Evolutionary conservation across 2,113 vertebrate species (phyloP).

Genomic region (Pteruthius melanotis): DNA sequence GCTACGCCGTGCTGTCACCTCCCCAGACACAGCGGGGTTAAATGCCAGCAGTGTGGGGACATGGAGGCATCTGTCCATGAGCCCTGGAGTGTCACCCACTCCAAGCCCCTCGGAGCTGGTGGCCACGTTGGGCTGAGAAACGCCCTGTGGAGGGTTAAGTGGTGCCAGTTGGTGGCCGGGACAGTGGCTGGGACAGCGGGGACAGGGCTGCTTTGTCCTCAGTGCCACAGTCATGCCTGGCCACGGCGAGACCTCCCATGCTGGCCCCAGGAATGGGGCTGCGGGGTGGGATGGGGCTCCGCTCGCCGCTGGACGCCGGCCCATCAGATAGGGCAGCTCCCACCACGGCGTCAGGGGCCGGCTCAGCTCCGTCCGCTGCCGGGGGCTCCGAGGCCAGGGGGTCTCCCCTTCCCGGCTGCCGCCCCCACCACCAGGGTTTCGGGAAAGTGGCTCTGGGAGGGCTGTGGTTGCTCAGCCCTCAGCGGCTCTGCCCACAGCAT

Average conservation of each 20-base stretch:
- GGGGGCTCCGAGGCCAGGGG: neutral
- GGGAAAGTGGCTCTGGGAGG: neutral
- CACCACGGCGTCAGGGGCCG: neutral
- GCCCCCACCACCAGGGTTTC: neutral
- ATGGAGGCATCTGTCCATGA: neutral
- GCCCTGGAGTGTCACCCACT: neutral
- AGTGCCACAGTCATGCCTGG: neutral
- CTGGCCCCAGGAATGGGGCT: neutral
- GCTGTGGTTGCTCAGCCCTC: neutral
- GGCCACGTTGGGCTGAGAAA: rapidly evolving
- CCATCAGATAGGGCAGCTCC: constrained; percentile 29
- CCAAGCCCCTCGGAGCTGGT: neutral
- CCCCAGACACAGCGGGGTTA: neutral
- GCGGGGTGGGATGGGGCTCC: neutral
- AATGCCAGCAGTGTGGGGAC: neutral
- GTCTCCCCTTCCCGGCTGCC: neutral
- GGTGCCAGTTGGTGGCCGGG: neutral
- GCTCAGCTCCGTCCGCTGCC: neutral
- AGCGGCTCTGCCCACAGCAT: constrained; percentile 12
- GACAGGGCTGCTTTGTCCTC: neutral
- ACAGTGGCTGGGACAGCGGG: neutral
- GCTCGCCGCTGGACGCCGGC: neutral
- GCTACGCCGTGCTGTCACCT: neutral
- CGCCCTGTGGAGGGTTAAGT: neutral
- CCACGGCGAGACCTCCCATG: neutral